Percentiles rank a stretch among this genome's conserved stretches.
phyloP scores from a whole-genome alignment of 2,797 vertebrate genomes.

The Lacerta bilineata region DNA sequence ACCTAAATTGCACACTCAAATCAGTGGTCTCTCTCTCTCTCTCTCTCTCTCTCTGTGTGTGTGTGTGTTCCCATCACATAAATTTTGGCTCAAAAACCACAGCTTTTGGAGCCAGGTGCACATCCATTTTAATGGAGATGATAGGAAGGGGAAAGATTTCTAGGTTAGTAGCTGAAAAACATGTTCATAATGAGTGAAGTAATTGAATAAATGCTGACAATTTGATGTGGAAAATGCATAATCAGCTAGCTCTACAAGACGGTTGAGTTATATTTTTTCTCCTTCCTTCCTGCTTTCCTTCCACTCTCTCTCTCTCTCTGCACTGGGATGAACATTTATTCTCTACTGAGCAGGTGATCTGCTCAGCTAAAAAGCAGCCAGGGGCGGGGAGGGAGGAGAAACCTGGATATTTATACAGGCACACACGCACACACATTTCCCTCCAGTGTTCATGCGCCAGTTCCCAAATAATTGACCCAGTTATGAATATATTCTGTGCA shows the following conservation, averaged over 20 bases:
- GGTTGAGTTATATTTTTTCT: slow-evolving; percentile 49
- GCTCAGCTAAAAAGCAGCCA: slow-evolving; percentile 19
- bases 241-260: slow-evolving; percentile 60
- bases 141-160: slow-evolving; percentile 58
- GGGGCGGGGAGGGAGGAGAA: slow-evolving; percentile 6
- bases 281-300: neutral
- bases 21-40: no score
- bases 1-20: neutral
- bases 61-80: neutral
- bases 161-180: slow-evolving; percentile 48
- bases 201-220: slow-evolving; percentile 70
- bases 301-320: neutral
- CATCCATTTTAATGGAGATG: slow-evolving; percentile 47
- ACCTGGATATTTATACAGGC: slow-evolving; percentile 5
- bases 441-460: slow-evolving; percentile 56
- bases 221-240: slow-evolving; percentile 64
- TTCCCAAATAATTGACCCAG: slow-evolving; percentile 68
- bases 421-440: slow-evolving; percentile 27
- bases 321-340: slow-evolving; percentile 55
- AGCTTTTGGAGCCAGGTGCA: neutral
- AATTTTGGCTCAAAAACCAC: slow-evolving; percentile 43
- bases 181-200: slow-evolving; percentile 61
- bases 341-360: slow-evolving; percentile 61
- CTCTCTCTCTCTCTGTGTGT: neutral
- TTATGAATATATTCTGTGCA: slow-evolving; percentile 52